phyloP scores from a whole-genome alignment of 2,797 vertebrate genomes.

The Mus caroli region DNA sequence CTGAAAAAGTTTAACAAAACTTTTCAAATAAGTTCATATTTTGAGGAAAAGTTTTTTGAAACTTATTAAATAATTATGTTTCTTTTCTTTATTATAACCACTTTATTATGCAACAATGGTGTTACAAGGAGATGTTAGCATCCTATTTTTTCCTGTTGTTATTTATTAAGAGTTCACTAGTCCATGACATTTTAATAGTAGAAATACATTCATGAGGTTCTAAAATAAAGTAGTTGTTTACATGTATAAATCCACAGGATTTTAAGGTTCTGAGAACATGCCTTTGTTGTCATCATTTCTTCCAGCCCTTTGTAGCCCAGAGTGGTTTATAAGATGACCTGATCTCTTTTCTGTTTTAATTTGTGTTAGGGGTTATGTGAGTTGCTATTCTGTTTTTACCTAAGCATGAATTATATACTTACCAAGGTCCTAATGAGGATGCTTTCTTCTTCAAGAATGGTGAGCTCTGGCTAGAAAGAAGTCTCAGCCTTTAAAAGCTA shows the following conservation, averaged over 20 bases:
- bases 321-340: neutral
- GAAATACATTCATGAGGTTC: neutral
- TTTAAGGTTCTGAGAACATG: neutral
- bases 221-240: neutral
- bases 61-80: neutral
- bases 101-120: neutral
- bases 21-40: slow-evolving; percentile 7
- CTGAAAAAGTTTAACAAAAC: neutral
- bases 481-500: no score
- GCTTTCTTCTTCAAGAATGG: neutral
- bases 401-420: neutral
- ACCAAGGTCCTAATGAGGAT: neutral
- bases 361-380: neutral
- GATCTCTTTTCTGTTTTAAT: neutral
- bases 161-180: neutral
- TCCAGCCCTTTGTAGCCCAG: neutral
- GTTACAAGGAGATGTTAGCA: neutral
- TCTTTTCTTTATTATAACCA: neutral
- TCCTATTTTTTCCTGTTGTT: neutral
- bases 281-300: neutral
- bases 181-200: neutral
- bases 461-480: no score
- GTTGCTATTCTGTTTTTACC: neutral
- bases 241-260: neutral
- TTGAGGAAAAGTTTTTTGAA: neutral